phyloP scores from a whole-genome alignment of 2,888 invertebrate species.

The Polyommatus icarus region DNA sequence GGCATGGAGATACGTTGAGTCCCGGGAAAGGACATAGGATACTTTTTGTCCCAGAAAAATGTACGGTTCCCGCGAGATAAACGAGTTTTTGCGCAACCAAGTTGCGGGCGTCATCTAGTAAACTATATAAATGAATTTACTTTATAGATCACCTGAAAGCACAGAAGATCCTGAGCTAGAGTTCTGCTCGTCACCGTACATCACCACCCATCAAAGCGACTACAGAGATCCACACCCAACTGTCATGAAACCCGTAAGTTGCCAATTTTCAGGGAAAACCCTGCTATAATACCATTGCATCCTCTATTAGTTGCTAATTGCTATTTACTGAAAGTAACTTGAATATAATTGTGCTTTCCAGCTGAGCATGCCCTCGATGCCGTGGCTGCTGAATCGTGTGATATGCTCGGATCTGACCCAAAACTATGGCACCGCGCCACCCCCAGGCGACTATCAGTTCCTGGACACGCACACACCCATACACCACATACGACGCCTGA shows the following conservation, averaged over 20 bases:
- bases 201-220: constrained; percentile 75
- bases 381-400: constrained; percentile 68
- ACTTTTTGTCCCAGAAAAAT: too few species aligned
- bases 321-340: too few species aligned
- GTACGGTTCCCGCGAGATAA: too few species aligned
- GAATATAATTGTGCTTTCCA: constrained; percentile 45
- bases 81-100: too few species aligned
- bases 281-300: not conserved
- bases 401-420: constrained; percentile 72
- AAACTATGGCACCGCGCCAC: constrained; percentile 69
- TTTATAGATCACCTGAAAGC: constrained; percentile 58
- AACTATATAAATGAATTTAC: not conserved
- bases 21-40: too few species aligned
- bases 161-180: constrained; percentile 65
- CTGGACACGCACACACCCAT: constrained; percentile 74
- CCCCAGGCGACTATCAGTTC: constrained; percentile 68
- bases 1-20: too few species aligned
- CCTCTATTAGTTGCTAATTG: too few species aligned
- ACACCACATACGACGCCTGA: constrained; percentile 65
- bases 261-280: not conserved
- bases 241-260: constrained; percentile 68
- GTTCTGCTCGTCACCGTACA: constrained; percentile 61
- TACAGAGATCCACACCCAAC: constrained; percentile 73
- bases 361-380: constrained; percentile 63
- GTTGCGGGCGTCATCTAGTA: too few species aligned